phyloP scores from a whole-genome alignment of 1,140 invertebrate genomes.

The Anthonomus grandis region DNA sequence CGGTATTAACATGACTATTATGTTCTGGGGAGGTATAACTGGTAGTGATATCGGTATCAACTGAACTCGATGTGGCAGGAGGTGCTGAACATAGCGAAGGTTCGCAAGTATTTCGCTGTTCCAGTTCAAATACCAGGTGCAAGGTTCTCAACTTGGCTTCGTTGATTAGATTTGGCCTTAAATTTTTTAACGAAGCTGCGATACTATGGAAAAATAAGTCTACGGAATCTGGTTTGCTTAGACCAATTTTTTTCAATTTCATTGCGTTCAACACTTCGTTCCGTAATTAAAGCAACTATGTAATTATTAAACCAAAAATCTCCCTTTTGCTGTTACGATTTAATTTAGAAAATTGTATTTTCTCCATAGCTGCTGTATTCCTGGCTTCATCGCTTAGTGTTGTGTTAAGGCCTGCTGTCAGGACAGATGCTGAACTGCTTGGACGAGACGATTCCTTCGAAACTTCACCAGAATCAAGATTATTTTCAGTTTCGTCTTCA shows the following conservation, averaged over 20 bases:
- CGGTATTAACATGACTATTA: too few relatives aligned
- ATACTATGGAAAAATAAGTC: conserved; percentile 6
- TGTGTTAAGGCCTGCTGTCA: neutral
- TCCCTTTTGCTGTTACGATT: conserved; percentile 1
- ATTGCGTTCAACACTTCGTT: conserved; percentile 5
- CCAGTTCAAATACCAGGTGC: too few relatives aligned
- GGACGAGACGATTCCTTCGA: neutral
- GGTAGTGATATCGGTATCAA: too few relatives aligned
- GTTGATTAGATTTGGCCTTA: conserved; percentile 4
- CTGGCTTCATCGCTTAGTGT: neutral
- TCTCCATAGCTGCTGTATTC: neutral
- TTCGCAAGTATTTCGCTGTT: too few relatives aligned
- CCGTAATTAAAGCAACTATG: neutral
- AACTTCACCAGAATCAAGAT: neutral
- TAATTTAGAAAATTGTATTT: conserved; percentile 4
- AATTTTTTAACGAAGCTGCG: conserved; percentile 1
- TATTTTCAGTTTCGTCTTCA: conserved; percentile 3
- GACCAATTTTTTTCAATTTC: conserved; percentile 8
- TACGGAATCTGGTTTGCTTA: neutral
- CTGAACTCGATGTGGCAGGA: too few relatives aligned
- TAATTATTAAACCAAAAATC: neutral
- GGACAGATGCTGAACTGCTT: neutral
- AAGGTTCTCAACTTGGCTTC: too few relatives aligned
- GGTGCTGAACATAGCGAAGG: too few relatives aligned
- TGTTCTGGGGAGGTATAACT: too few relatives aligned